Evolutionary conservation across 2,113 vertebrate species (phyloP), one percentile per base, ranked within the genome.

Genomic region (Aythya baeri): DNA sequence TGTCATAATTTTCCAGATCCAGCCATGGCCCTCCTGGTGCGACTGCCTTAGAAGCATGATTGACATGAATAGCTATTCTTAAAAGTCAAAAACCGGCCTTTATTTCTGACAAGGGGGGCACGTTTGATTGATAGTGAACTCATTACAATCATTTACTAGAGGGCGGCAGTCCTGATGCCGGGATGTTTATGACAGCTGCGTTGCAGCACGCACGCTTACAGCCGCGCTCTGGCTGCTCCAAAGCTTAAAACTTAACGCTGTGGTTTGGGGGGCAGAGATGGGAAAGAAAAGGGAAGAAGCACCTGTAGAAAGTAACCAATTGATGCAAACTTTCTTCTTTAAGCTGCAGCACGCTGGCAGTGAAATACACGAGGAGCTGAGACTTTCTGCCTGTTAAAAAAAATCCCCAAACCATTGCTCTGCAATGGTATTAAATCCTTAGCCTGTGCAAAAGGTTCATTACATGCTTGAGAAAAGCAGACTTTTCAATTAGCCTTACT

Each of bases 11-110:
- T 93, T 86, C 79, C 59, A 93, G 73, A 84, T 73, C n/a, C 58
- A 90, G 4, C 80, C 65, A 23, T 0, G 0, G 58, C 49, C 61
- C n/a, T 94, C 70, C 68, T 62, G 61, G 38, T 66, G 61, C 0
- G 2, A 83, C 78, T 86, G 77, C 83, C 90, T 94, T 44, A 0
- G 2, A 83, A 65, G 94, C 66, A 54, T 83, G 93, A 92, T 61
- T 92, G 96, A 92, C 36, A 4, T 84, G 86, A 96, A 95, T 81
- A 86, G 68, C 73, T 88, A 22, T 79, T 94, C 91, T 88, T 72
- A 58, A 86, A 93, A 96, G 83, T 92, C 73, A 90, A 44, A 86
- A 88, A 8, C 2, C 31, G 68, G 62, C 58, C 36, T 86, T 88
- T 90, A 41, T 88, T 94, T 95, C 70, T 96, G 92, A 73, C 83